Evolutionary conservation across 1,140 invertebrate species (phyloP).

Genomic region (Propsilocerus akamusi): DNA sequence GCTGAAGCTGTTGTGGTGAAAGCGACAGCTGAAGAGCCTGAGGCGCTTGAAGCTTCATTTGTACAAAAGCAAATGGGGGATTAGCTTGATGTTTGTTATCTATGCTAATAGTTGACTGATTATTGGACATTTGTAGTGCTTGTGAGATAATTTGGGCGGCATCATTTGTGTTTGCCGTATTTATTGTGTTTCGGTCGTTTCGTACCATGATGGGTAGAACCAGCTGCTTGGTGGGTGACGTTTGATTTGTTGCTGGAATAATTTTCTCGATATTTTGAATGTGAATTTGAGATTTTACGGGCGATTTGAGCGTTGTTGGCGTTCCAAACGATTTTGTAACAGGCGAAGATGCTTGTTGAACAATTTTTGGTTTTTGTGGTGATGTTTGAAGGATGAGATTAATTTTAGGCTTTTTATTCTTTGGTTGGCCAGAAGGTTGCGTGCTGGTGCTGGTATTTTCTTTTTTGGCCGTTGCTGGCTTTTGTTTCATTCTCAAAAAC

Average conservation of each 20-base stretch:
- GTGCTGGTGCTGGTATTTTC: conserved; percentile 8
- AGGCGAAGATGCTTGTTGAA: conserved; percentile 9
- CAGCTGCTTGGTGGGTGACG: not conserved
- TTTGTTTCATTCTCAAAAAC: conserved; percentile 26
- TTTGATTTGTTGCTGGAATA: not conserved
- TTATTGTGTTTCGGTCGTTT: not conserved
- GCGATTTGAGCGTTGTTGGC: not conserved
- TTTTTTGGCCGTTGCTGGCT: conserved; percentile 20
- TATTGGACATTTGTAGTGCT: not conserved
- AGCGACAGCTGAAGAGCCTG: conserved; percentile 10
- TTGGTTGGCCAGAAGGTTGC: conserved; percentile 8
- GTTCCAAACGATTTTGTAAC: no score
- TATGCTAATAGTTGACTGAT: not conserved
- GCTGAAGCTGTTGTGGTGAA: conserved; percentile 9
- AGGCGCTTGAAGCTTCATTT: not conserved
- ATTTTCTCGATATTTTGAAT: not conserved
- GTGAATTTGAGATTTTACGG: not conserved
- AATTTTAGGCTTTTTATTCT: conserved; percentile 25
- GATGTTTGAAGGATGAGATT: conserved; percentile 21
- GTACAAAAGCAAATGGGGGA: not conserved
- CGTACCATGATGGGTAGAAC: not conserved
- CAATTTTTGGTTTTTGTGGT: conserved; percentile 19
- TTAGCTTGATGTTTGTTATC: not conserved
- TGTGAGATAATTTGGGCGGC: not conserved
- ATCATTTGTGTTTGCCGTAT: not conserved